phyloP scores from a whole-genome alignment of 2,113 vertebrate genomes.

The Vidua macroura region DNA sequence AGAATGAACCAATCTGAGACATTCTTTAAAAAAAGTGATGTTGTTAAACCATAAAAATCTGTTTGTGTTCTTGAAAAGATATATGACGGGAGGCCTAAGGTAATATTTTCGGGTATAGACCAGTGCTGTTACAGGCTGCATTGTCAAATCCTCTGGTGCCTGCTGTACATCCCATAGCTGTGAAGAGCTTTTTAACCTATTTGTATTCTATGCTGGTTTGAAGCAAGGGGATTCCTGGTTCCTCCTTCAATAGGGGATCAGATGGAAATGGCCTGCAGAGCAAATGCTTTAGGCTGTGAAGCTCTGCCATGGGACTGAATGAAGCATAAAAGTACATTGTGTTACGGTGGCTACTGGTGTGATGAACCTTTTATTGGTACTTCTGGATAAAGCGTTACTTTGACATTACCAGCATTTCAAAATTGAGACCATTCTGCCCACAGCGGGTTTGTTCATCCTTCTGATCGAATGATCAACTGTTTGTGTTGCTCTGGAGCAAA shows the following conservation, averaged over 20 bases:
- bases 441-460: neutral
- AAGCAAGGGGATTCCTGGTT: neutral
- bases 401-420: neutral
- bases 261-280: neutral
- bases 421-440: neutral
- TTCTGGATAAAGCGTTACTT: neutral
- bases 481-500: neutral
- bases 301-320: neutral
- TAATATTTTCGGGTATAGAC: neutral
- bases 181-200: neutral
- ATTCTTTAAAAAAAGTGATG: neutral
- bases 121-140: neutral
- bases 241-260: neutral
- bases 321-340: neutral
- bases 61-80: neutral
- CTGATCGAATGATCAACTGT: neutral
- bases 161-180: neutral
- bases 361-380: neutral
- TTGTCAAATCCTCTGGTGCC: neutral
- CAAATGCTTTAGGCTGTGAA: neutral
- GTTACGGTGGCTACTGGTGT: neutral
- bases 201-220: neutral
- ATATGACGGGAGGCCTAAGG: neutral
- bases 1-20: neutral
- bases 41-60: neutral